phyloP scores from a whole-genome alignment of 2,797 vertebrate species.

The Molossus molossus region DNA sequence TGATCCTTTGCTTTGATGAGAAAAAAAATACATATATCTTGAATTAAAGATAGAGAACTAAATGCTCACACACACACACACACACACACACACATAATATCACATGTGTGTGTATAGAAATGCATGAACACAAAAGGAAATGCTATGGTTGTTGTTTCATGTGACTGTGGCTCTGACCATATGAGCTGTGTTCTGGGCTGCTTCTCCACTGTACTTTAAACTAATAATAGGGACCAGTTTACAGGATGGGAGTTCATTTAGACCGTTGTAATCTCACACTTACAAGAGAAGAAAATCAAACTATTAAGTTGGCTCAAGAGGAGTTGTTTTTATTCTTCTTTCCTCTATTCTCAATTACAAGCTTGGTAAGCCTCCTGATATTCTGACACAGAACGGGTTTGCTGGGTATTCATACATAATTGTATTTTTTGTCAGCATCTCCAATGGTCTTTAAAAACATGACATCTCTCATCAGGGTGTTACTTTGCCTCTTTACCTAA shows the following conservation, averaged over 20 bases:
- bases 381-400: not conserved
- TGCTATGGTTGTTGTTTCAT: not conserved
- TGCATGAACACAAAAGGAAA: not conserved
- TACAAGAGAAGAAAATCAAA: not conserved
- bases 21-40: not conserved
- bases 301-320: not conserved
- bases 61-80: not conserved
- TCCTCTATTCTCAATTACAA: not conserved
- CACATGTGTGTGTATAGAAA: not conserved
- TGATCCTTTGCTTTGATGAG: not conserved
- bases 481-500: not conserved
- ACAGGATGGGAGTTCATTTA: not conserved
- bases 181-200: not conserved
- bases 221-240: rapidly evolving
- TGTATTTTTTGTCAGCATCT: not conserved
- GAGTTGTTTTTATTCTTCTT: not conserved
- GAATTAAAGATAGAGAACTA: not conserved
- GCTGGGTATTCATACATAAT: not conserved
- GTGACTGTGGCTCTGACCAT: rapidly evolving
- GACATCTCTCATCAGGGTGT: not conserved
- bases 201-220: not conserved
- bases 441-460: not conserved
- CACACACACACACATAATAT: not conserved
- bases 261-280: not conserved
- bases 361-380: not conserved